Conservation (phyloP, 2,888 invertebrate genomes). For the Hypolimnas misippus region DNA sequence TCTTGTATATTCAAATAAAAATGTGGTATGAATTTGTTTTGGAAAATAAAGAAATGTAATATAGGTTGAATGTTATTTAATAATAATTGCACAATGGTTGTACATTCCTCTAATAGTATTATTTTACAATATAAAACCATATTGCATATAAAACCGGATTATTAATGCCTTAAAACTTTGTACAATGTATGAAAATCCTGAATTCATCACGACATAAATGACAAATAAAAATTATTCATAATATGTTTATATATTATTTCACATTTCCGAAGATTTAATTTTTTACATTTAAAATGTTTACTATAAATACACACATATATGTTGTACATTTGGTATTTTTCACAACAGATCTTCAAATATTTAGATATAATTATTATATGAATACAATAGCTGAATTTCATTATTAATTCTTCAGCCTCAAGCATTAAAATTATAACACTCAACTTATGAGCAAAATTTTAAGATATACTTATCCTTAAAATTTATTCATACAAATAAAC, state of each 20-base stretch:
- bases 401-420: not conserved
- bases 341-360: conserved; percentile 1
- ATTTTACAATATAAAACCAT: conserved; percentile 5
- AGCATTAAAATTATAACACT: not conserved
- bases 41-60: not conserved
- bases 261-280: not conserved
- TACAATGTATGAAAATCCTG: not conserved
- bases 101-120: conserved; percentile 29
- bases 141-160: not conserved
- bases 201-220: not conserved
- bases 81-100: conserved; percentile 39
- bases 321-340: not conserved
- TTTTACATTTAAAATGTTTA: not conserved
- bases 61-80: conserved; percentile 30
- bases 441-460: not conserved
- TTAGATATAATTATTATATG: not conserved
- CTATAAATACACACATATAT: not conserved
- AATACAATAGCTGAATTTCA: not conserved
- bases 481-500: conserved; percentile 8
- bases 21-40: not conserved
- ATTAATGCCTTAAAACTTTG: not conserved
- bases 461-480: conserved; percentile 1
- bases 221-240: no score
- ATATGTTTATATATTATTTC: conserved; percentile 3
- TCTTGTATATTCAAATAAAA: not conserved